Conservation (phyloP, 2,113 vertebrate genomes). For the Lophura nycthemera region DNA sequence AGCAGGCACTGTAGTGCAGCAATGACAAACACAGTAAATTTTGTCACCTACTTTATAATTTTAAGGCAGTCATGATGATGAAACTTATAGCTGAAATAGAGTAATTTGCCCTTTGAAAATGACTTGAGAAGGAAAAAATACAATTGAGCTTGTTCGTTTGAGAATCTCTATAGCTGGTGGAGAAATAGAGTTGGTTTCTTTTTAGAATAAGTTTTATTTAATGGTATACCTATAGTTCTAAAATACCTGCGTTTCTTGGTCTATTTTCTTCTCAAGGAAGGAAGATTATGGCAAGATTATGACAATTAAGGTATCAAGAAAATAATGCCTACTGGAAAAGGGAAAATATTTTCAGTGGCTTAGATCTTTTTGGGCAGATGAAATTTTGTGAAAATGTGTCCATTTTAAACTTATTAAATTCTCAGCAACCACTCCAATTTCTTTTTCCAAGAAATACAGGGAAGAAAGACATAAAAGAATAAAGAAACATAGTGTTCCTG, state of each 20-base stretch:
- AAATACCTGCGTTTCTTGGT: not conserved
- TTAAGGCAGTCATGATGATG: not conserved
- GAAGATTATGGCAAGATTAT: not conserved
- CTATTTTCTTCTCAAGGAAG: not conserved
- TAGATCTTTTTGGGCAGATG: not conserved
- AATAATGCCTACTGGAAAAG: not conserved
- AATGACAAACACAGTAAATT: not conserved
- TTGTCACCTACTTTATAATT: slow-evolving; percentile 22
- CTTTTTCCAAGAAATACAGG: slow-evolving; percentile 53
- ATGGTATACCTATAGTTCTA: not conserved
- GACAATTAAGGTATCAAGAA: not conserved
- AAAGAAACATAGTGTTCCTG: slow-evolving; percentile 30
- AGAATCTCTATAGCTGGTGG: not conserved
- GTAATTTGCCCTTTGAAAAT: not conserved
- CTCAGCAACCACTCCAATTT: not conserved
- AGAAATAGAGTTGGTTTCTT: not conserved
- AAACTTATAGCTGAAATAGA: not conserved
- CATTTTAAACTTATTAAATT: slow-evolving; percentile 22
- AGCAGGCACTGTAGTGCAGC: not conserved
- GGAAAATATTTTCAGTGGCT: slow-evolving; percentile 7
- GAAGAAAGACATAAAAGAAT: slow-evolving; percentile 21
- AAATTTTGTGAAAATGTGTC: slow-evolving; percentile 26
- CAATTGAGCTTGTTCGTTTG: not conserved
- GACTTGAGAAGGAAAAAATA: not conserved
- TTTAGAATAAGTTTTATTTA: not conserved